Base-by-base conservation (phyloP, 2,888 invertebrate genomes). In the Serrognathus titanus region DNA sequence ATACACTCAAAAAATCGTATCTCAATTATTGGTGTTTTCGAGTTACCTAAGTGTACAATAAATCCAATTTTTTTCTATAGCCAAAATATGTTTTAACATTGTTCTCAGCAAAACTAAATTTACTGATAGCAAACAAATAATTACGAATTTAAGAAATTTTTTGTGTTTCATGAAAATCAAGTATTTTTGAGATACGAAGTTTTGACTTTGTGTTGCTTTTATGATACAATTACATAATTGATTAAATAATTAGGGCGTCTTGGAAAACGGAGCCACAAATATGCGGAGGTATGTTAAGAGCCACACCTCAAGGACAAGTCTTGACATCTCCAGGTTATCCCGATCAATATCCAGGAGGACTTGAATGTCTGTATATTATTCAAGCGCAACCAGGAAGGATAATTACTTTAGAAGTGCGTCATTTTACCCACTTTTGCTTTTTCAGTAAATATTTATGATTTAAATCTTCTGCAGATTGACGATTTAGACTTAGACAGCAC, bases 241-340 rank as follows among this genome's bases (percentile, higher is more conserved):
- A 41, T 11, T 11, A 6, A 24, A 36, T 50, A 10, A 67, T 39
- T 63, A 79, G 90, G 38, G 94, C 94, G 37, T 92, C 94, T 0
- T 94, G 94, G 94, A 94, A 94, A 78, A 94, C 94, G 0, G 94
- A 94, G 74, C 94, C 95, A 9, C 94, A 96, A 70, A 87, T 86
- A 45, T 97, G 97, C 73, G 96, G 96, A 37, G 96, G 96, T 31
- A 85, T 85, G 55, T 80, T 97, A 46, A 83, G 91, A 68, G 95
- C 96, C 1, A 92, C 92, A 9, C 86, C 90, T 47, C 94, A 94
- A 78, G 89, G 91, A 31, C 96, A 97, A 81, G 85, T 91, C 2
- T 80, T 97, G 50, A 89, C 88, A 11, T 95, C 95, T 45, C 94
- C 97, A 53, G 93, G 94, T 55, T 96, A 94, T 78, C 97, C 97